Evolutionary conservation across 2,888 invertebrate species (phyloP), one percentile per base, ranked within the genome.

Genomic region (Belgica antarctica): DNA sequence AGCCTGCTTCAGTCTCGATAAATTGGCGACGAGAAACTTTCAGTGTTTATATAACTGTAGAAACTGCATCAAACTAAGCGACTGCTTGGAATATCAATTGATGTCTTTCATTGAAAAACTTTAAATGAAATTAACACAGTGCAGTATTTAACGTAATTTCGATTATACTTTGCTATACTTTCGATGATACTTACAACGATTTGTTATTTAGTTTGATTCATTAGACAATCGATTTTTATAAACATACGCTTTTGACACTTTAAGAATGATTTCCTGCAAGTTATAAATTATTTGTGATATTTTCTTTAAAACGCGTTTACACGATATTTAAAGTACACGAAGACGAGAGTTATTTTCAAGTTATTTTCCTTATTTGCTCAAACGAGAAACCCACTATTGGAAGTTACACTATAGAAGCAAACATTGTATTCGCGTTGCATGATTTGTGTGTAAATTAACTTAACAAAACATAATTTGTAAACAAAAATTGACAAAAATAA

Each of bases 231-330:
- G 41, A 41, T 41, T 41, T 41, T 31, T 31, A 12, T 41, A 41
- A n/a, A 41, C 34, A 31, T 8, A 31, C 5, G 34, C 34, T 31
- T 31, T 31, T 31, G 12, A 12, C 41, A 15, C 41, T 41, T 7
- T 52, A 52, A n/a, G 52, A 52, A 31, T 31, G n/a, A n/a, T n/a
- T 31, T 31, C 12, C 34, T 31, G n/a, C n/a, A n/a, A n/a, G n/a
- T n/a, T n/a, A 46, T 22, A 52, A 52, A 52, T 7, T 52, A 52
- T 52, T 52, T 52, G 52, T 52, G 52, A 52, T 52, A 52, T 19
- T 41, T 41, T 41, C n/a, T n/a, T 41, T 41, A 10, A n/a, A n/a
- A n/a, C n/a, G n/a, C n/a, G 3, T 41, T 41, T 41, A n/a, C 2
- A 10, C n/a, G 3, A n/a, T 41, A 41, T 41, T 41, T 41, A 41